phyloP scores from a whole-genome alignment of 2,888 invertebrate genomes.

The Drosophila recens region DNA sequence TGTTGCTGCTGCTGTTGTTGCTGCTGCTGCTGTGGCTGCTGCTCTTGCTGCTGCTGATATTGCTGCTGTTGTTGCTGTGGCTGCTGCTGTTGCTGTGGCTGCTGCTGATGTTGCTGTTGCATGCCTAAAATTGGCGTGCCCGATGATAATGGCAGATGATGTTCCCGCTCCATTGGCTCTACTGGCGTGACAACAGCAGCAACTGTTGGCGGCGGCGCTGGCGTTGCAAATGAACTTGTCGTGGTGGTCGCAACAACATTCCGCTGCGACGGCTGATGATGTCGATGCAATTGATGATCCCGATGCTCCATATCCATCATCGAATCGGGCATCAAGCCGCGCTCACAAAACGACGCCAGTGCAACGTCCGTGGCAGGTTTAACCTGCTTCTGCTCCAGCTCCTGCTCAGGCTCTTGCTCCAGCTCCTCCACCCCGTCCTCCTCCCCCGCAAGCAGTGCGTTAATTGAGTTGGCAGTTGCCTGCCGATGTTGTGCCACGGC shows the following conservation, averaged over 20 bases:
- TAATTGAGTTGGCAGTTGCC: background rate
- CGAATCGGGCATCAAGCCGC: constrained; percentile 78
- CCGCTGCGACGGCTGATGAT: constrained; percentile 56
- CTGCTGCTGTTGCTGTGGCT: constrained; percentile 41
- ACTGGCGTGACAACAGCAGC: background rate
- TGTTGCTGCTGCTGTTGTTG: constrained; percentile 40
- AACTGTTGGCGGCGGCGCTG: constrained; percentile 53
- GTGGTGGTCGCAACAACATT: constrained; percentile 51
- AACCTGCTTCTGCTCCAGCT: constrained; percentile 1
- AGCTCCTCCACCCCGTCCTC: constrained; percentile 2
- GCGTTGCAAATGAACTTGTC: constrained; percentile 56
- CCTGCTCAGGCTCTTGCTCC: background rate
- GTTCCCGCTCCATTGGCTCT: constrained; percentile 37
- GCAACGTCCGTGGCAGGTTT: constrained; percentile 53
- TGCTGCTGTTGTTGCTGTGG: constrained; percentile 15
- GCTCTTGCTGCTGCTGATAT: constrained; percentile 37
- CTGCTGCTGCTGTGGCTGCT: constrained; percentile 37
- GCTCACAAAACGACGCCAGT: constrained; percentile 77
- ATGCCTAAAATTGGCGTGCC: constrained; percentile 19
- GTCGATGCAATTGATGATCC: constrained; percentile 72
- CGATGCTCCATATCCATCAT: constrained; percentile 80
- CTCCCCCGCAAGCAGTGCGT: constrained; percentile 14
- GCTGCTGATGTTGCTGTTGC: constrained; percentile 37
- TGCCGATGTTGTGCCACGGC: background rate
- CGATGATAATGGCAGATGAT: constrained; percentile 41